Conservation (phyloP, 2,797 vertebrate species). For the Hapalemur alaotrensis region DNA sequence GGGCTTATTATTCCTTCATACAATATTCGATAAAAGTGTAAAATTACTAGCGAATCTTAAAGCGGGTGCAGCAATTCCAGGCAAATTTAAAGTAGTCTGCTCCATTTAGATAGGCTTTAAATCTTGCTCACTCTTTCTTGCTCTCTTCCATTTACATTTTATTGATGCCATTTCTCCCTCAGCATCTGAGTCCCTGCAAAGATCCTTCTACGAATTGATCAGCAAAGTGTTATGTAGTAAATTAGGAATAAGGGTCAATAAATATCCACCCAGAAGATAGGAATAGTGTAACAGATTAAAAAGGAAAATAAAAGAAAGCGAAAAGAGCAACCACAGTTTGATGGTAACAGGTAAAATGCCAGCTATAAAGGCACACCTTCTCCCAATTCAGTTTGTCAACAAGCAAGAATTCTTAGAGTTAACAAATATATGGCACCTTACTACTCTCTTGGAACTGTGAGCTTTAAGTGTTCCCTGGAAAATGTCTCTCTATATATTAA, state of each 20-base stretch:
- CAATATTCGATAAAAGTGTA: slow-evolving; percentile 14
- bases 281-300: not conserved
- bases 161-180: not conserved
- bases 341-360: not conserved
- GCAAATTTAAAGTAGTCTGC: not conserved
- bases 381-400: not conserved
- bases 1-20: not conserved
- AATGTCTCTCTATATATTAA: not conserved
- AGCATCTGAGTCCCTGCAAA: not conserved
- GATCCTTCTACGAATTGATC: not conserved
- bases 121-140: not conserved
- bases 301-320: not conserved
- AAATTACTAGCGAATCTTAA: slow-evolving; percentile 32
- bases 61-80: not conserved
- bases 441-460: not conserved
- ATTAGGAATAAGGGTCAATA: not conserved
- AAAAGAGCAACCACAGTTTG: not conserved
- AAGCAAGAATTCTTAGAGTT: not conserved
- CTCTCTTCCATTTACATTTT: not conserved
- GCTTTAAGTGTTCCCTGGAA: not conserved
- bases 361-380: not conserved
- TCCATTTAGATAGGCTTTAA: not conserved
- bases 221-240: not conserved
- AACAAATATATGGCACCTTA: not conserved
- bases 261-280: not conserved